Percentiles rank a stretch among this genome's conserved stretches.
Evolutionary conservation across 1,140 invertebrate genomes (phyloP).

Genomic region (Pentalonia nigronervosa): DNA sequence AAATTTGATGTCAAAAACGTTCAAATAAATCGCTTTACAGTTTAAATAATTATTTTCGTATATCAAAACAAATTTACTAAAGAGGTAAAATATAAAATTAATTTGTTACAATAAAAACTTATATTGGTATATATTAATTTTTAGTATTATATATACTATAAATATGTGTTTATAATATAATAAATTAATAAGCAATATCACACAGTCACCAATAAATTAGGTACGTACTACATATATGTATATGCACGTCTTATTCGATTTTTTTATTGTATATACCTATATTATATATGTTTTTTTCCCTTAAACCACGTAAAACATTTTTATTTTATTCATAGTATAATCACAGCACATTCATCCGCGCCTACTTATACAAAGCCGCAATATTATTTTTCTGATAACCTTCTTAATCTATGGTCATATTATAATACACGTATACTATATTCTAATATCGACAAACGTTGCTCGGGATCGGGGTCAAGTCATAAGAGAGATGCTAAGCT

Average conservation of each 20-base stretch:
- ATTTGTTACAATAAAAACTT: neutral
- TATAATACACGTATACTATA: neutral
- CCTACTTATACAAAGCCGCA: neutral
- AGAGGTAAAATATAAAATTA: neutral
- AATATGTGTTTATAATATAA: too few species aligned
- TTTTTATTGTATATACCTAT: neutral
- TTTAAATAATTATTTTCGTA: neutral
- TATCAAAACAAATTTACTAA: neutral
- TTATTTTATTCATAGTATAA: neutral
- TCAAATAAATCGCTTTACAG: too few species aligned
- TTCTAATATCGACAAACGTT: neutral
- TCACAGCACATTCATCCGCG: neutral
- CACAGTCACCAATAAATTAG: neutral
- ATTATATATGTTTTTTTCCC: neutral
- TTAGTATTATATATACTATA: neutral
- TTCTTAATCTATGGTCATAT: neutral
- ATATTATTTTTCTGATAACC: constrained; percentile 1
- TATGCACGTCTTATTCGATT: neutral
- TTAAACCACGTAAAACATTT: neutral
- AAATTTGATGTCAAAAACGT: neutral
- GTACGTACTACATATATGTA: neutral
- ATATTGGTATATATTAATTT: neutral
- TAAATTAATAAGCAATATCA: neutral
- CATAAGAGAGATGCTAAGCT: neutral
- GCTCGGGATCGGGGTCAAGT: neutral